Evolutionary conservation across 2,888 invertebrate species (phyloP), one percentile per base, ranked within the genome.

Genomic region (Acanthoscelides obtectus): DNA sequence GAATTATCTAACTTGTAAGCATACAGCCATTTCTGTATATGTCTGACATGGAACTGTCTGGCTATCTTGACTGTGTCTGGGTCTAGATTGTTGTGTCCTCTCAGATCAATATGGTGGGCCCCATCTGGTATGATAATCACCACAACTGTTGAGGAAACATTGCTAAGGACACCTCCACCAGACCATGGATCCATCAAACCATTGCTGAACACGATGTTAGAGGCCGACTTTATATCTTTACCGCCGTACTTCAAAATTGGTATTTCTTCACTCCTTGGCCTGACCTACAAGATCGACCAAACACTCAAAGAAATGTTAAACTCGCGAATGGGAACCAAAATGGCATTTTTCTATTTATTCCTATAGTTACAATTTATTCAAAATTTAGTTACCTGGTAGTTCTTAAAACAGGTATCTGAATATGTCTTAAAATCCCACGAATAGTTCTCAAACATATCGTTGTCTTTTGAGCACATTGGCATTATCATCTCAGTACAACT

Each of bases 401-500:
- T 45, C 45, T 45, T 87, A 74, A 88, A 87, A 84, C 98, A 99
- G 0, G 86, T 86, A 0, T 90, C 89, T 0, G 91, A 86, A 80
- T 87, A 93, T 22, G 85, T 77, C 0, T 89, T 88, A 70, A 92
- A 88, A 85, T 95, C 89, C 97, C 97, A 98, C 0, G 88, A 81
- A 0, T 81, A 75, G 0, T 90, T 89, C 80, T 94, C 93, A 83
- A 97, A 97, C 93, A 99, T 96, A 81, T 95, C 96, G 12, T 89
- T 87, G 0, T 87, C 85, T 27, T 79, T 80, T 2, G 90, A 87
- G 84, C 98, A 98, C 88, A 94, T 91, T 0, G 98, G 98, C 95
- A 98, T 97, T 73, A 97, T 93, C 94, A 99, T 97, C 86, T 99
- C 98, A 22, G 97, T 96, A 82, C 99, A 99, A 0, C 93, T 89